phyloP scores from a whole-genome alignment of 1,140 invertebrate genomes.

The honey bee (Apis mellifera) region Amel_HAv3.1 CM009943.2:8742001-8742500 shows the following conservation, averaged over 20 bases:
- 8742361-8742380: not conserved
- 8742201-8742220: not conserved
- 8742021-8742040: too few species aligned
- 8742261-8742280: not conserved
- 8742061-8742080: not conserved
- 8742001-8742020: too few species aligned
- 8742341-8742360: too few species aligned
- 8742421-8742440: not conserved
- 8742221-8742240: not conserved
- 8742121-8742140: not conserved
- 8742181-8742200: not conserved
- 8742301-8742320: not conserved
- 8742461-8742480: not conserved
- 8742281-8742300: not conserved
- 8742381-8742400: too few species aligned
- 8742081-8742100: too few species aligned
- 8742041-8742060: not conserved
- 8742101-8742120: not conserved
- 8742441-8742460: not conserved
- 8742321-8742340: not conserved
- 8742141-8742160: not conserved
- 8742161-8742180: not conserved
- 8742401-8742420: not conserved
- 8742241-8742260: constrained; percentile 21
- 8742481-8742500: not conserved